Evolutionary conservation across 1,140 invertebrate genomes (phyloP).

Genomic region (Drosophila tani): DNA sequence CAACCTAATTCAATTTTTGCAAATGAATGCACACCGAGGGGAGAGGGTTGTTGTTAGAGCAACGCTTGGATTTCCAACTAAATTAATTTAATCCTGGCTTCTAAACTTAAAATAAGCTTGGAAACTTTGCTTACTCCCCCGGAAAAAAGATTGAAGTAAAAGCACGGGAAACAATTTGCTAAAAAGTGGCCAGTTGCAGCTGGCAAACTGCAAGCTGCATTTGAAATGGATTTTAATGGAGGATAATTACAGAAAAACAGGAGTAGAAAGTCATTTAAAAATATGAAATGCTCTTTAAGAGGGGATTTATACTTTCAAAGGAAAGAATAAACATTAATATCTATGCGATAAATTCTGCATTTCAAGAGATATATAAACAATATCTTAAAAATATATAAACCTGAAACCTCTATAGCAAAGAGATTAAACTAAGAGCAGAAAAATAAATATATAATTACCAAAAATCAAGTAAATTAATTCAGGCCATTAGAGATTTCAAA

Average conservation of each 20-base stretch:
- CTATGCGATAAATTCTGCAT: not conserved
- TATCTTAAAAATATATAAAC: no score
- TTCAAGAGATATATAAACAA: not conserved
- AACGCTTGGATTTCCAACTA: slow-evolving; percentile 47
- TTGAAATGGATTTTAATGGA: not conserved
- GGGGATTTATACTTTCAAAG: not conserved
- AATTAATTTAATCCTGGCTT: slow-evolving; percentile 39
- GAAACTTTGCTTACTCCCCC: slow-evolving; percentile 3
- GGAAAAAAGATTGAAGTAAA: slow-evolving; percentile 10
- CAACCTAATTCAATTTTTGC: slow-evolving; percentile 79
- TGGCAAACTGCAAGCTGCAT: slow-evolving; percentile 8
- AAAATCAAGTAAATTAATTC: not conserved
- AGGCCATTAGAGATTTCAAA: not conserved
- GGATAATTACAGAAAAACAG: not conserved
- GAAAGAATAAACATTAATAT: no score
- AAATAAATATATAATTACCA: not conserved
- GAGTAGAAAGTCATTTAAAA: not conserved
- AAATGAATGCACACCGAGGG: slow-evolving; percentile 58
- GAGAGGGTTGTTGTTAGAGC: slow-evolving; percentile 2
- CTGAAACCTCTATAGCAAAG: no score
- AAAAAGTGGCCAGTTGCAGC: slow-evolving; percentile 1
- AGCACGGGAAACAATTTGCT: slow-evolving; percentile 1
- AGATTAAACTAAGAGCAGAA: no score
- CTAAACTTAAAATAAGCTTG: slow-evolving; percentile 21
- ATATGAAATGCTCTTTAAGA: not conserved